These are phyloP conservation scores for Muscicapa adusta DNA, from an alignment of 2,113 vertebrate genomes.

Conservation along the genomic window DNA sequence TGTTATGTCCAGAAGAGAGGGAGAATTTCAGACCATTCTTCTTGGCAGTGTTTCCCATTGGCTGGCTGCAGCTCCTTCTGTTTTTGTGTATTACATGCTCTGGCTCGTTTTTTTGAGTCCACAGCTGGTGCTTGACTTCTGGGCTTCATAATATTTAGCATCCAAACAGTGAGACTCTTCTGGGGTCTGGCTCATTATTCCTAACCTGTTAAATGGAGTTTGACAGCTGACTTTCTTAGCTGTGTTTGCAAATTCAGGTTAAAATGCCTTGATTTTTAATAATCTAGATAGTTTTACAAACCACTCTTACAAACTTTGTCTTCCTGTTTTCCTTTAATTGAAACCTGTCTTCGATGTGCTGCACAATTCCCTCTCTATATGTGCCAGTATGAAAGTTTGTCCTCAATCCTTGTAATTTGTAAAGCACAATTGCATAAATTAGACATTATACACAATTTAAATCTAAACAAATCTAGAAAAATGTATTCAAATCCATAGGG, in stretches of 20 bases:
- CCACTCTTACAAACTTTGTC: background rate
- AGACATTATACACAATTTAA: background rate
- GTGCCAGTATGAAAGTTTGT: background rate
- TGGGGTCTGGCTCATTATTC: background rate
- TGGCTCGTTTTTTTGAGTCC: background rate
- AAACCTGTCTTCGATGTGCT: background rate
- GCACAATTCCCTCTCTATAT: background rate
- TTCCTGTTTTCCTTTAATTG: background rate
- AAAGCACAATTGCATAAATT: background rate
- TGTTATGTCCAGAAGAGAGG: background rate
- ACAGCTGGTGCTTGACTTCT: background rate
- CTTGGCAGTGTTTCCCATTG: background rate
- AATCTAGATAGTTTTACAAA: background rate
- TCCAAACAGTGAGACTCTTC: background rate
- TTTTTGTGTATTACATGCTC: background rate
- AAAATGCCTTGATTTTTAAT: background rate
- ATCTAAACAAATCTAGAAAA: background rate
- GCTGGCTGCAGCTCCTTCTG: background rate
- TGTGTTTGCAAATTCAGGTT: background rate
- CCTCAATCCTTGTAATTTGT: background rate
- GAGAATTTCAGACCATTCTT: background rate
- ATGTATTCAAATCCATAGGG: background rate
- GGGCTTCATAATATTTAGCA: slow-evolving; percentile 5
- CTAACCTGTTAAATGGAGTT: background rate
- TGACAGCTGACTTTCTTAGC: background rate